Evolutionary conservation across 2,797 vertebrate species (phyloP).

Genomic region (Gorsachius magnificus): DNA sequence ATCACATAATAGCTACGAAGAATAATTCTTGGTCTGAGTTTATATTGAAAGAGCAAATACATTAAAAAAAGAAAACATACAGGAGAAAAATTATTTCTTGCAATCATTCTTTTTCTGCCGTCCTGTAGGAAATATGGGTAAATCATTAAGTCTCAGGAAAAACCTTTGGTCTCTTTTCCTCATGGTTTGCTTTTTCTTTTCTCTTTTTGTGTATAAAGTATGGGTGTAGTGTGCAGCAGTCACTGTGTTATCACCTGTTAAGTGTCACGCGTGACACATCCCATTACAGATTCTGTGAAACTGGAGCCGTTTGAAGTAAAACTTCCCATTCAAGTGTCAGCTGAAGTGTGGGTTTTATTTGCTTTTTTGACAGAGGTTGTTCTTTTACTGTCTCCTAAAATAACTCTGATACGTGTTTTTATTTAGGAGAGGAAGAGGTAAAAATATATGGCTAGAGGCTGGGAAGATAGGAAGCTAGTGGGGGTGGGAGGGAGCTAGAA

Average conservation of each 20-base stretch:
- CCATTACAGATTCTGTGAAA: not conserved
- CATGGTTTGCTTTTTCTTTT: not conserved
- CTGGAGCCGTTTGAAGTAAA: not conserved
- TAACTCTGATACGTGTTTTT: constrained; percentile 23
- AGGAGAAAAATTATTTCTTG: not conserved
- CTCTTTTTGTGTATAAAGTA: not conserved
- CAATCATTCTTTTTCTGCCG: constrained; percentile 1
- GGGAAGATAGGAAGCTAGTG: not conserved
- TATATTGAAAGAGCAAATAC: not conserved
- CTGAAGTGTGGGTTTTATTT: not conserved
- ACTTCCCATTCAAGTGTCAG: constrained; percentile 28
- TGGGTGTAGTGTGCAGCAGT: not conserved
- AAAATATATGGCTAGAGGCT: not conserved
- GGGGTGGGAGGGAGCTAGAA: not conserved
- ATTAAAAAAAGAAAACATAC: not conserved
- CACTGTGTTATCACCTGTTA: constrained; percentile 3
- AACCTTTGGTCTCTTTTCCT: not conserved
- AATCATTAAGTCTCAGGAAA: not conserved
- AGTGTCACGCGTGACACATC: not conserved
- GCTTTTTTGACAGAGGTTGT: not conserved
- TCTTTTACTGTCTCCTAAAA: constrained; percentile 21
- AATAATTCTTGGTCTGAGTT: not conserved
- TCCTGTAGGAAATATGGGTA: constrained; percentile 11
- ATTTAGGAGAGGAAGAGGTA: not conserved
- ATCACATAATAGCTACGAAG: not conserved